phyloP scores from a whole-genome alignment of 2,113 vertebrate genomes.

The Uropsilus gracilis region DNA sequence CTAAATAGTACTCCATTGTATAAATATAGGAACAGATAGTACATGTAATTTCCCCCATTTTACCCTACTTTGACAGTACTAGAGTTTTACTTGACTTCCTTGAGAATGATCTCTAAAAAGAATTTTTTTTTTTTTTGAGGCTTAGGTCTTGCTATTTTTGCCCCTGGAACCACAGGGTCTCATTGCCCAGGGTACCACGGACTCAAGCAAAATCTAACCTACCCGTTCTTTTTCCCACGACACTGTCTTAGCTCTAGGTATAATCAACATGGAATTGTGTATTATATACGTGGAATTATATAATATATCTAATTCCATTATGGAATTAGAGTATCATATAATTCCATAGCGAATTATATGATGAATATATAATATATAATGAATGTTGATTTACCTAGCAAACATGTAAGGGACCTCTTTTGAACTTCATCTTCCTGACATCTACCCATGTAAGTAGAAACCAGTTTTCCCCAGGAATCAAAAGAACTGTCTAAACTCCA shows the following conservation, averaged over 20 bases:
- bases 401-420: not conserved
- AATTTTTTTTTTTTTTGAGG: too few species aligned
- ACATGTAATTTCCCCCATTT: not conserved
- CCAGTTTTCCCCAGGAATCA: not conserved
- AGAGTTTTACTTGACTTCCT: not conserved
- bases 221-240: not conserved
- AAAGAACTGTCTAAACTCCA: not conserved
- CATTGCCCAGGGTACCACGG: too few species aligned
- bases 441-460: not conserved
- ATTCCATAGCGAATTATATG: too few species aligned
- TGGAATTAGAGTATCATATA: too few species aligned
- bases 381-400: not conserved
- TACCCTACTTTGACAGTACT: not conserved
- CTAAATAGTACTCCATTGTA: too few species aligned
- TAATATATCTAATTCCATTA: too few species aligned
- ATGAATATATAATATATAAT: too few species aligned
- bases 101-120: not conserved
- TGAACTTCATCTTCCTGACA: not conserved
- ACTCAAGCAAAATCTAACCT: too few species aligned
- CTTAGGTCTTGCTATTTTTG: too few species aligned
- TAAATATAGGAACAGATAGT: not conserved
- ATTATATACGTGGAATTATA: too few species aligned
- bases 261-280: not conserved
- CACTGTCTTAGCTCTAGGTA: not conserved
- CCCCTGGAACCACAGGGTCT: too few species aligned